Base-by-base conservation (phyloP, 1,140 invertebrate genomes). In the Drosophila tani region DNA sequence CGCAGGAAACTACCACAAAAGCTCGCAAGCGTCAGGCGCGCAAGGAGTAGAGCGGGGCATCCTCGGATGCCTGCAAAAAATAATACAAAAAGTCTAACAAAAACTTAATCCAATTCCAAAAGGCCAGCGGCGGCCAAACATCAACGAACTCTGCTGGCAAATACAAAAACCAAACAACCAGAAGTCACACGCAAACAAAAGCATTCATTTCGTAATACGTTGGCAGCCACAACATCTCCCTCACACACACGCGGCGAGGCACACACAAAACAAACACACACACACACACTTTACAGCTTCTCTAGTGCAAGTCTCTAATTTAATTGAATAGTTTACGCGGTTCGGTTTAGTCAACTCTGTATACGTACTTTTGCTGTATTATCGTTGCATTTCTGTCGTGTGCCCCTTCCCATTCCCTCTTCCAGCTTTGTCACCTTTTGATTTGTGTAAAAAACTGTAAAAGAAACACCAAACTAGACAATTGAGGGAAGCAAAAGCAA, bases 21-120 rank as follows among this genome's bases (percentile, higher is more conserved):
- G 24, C 81, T 19, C 91, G 91, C 43, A 92, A 91, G 74, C 91
- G 91, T 49, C 75, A 76, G 14, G 91, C 87, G 66, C 91, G 91
- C 64, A 92, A 92, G 68, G 91, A 92, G 69, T 91, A 74, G 60
- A 58, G 40, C 45, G 19, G 46, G 40, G 17, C 64, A 47, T 40
- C 47, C 56, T 59, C 58, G 41, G 17, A 40, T 51, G 53, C 17
- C 29, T 17, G 21, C 43, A 71, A 50, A 53, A 24, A 56, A 49
- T 35, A 35, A 49, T 21, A 47, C 47, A 69, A 35, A 56, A 51
- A 21, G 5, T 56, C 53, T 40, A 38, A 74, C 45, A 62, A 43
- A 73, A 82, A 87, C 81, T 76, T 79, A 75, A 90, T 70, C 70
- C 64, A 91, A 90, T 87, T 87, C 84, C 84, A 88, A 68, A 50